Base-by-base conservation (phyloP, 2,797 vertebrate genomes). In the Amblyopsis hoosieri region DNA sequence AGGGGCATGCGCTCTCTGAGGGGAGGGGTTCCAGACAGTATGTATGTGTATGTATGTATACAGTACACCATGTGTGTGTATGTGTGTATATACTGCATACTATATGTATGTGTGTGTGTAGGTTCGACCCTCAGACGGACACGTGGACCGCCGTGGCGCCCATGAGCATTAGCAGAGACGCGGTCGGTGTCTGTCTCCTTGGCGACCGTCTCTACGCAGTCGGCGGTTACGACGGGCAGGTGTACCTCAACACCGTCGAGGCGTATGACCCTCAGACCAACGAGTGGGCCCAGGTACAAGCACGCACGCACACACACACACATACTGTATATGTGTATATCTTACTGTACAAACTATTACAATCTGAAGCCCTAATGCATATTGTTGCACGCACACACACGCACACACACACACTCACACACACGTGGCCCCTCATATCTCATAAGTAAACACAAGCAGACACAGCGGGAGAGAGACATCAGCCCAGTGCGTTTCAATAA, bases 231-330 rank as follows among this genome's bases (percentile, higher is more conserved):
- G 96, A 99, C 19, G 97, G 98, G 19, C 96, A 98, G 86, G 93
- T 95, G 6, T 99, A 99, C 60, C 94, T 99, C 72, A 98, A 93
- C 57, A 96, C 95, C 0, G 98, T 99, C 23, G 98, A 99, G 72
- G 93, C 97, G 58, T 99, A 99, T 0, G 97, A 99, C 82, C 97
- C 98, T 42, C 97, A 98, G 89, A 97, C 95, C 57, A 98, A 99
- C 42, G 96, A 99, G 85, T 99, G 98, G 97, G 94, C 94, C 67
- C 97, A 97, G 96, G 98, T 98, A 82, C 14, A 15, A 51, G 64
- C 64, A 2, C 31, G 33, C 4, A 79, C 45, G 31, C 31, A 59
- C 23, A 37, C 12, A 29, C n/a, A 45, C 48, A 52, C 10, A 58
- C n/a, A n/a, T n/a, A n/a, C n/a, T n/a, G 17, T 14, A 64, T 9